phyloP scores from a whole-genome alignment of 2,113 vertebrate genomes.

The Laterallus jamaicensis region DNA sequence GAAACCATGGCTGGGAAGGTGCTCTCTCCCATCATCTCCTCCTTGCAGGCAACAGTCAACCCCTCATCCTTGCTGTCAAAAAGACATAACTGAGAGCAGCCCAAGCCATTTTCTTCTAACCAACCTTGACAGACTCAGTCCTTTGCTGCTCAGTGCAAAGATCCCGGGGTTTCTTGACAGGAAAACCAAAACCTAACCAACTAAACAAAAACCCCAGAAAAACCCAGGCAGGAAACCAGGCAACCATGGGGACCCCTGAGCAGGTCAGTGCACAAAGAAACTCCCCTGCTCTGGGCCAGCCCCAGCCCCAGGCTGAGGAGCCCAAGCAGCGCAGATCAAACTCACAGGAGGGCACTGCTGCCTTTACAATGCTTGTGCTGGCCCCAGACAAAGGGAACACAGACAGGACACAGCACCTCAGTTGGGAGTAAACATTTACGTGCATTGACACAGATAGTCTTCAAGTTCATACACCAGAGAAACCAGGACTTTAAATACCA shows the following conservation, averaged over 20 bases:
- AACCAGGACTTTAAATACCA: conserved; percentile 54
- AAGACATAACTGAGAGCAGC: background rate
- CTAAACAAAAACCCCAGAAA: background rate
- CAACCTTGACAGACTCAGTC: background rate
- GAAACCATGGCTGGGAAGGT: background rate
- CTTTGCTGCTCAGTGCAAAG: conserved; percentile 22
- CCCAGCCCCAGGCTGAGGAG: background rate
- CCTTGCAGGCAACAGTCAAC: background rate
- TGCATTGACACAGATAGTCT: conserved; percentile 63
- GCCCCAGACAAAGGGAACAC: background rate
- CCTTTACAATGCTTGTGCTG: conserved; percentile 8
- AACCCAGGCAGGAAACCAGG: background rate
- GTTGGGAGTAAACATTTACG: conserved; percentile 54
- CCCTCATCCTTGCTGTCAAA: background rate
- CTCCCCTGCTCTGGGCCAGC: background rate
- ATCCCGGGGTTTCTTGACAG: background rate
- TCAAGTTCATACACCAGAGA: conserved; percentile 44
- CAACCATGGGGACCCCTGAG: background rate
- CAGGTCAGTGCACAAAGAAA: conserved; percentile 23
- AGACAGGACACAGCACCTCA: conserved; percentile 26
- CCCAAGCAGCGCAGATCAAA: background rate
- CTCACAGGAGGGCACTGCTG: background rate
- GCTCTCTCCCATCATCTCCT: background rate
- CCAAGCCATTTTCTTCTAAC: background rate
- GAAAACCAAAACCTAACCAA: background rate